phyloP scores from a whole-genome alignment of 2,888 invertebrate genomes.

The Cryptophagus acutangulus region DNA sequence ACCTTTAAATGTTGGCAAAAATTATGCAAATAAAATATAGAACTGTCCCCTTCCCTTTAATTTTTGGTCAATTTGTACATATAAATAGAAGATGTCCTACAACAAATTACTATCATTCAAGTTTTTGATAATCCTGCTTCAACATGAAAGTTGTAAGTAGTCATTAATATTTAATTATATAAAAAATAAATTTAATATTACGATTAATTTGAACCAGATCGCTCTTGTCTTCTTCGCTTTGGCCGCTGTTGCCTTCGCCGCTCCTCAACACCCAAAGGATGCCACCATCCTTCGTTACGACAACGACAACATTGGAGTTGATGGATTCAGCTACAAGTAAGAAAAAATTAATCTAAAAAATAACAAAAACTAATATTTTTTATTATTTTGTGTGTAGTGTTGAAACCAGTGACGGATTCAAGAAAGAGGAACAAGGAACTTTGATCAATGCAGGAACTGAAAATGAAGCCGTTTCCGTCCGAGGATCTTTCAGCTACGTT shows the following conservation, averaged over 20 bases:
- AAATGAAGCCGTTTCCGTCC: slow-evolving; percentile 53
- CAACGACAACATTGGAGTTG: slow-evolving; percentile 27
- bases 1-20: too few species aligned
- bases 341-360: slow-evolving; percentile 9
- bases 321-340: slow-evolving; percentile 20
- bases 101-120: too few species aligned
- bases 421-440: slow-evolving; percentile 57
- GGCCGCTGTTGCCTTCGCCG: not conserved
- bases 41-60: too few species aligned
- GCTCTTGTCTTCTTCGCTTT: slow-evolving; percentile 4
- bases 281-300: slow-evolving; percentile 24
- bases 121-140: too few species aligned
- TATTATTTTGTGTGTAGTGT: slow-evolving; percentile 43
- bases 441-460: slow-evolving; percentile 53
- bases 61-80: too few species aligned
- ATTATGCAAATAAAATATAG: too few species aligned
- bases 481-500: slow-evolving; percentile 59
- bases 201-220: too few species aligned
- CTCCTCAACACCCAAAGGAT: slow-evolving; percentile 13
- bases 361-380: not conserved
- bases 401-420: slow-evolving; percentile 60
- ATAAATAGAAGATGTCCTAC: too few species aligned
- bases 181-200: too few species aligned
- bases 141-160: too few species aligned
- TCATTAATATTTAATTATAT: too few species aligned